Conservation (phyloP, 2,888 invertebrate genomes). For the Gibbula magus region DNA sequence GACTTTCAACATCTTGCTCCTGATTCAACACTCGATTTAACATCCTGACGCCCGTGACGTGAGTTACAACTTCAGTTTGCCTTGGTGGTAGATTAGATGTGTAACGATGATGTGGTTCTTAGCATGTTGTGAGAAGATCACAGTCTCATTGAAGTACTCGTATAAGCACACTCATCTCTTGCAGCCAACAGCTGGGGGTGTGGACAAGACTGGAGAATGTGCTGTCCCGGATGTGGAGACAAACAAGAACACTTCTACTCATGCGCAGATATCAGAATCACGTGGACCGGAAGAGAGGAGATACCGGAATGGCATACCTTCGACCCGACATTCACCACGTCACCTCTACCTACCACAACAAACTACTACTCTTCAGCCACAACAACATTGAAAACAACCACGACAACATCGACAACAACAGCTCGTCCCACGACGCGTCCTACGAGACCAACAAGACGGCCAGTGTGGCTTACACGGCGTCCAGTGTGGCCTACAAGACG, state of each 20-base stretch:
- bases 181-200: slow-evolving; percentile 15
- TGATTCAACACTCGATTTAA: too few species aligned
- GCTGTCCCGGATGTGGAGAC: slow-evolving; percentile 3
- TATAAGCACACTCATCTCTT: neutral
- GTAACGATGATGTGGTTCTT: too few species aligned
- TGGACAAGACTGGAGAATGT: neutral
- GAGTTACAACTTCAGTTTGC: too few species aligned
- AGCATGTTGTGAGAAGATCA: too few species aligned
- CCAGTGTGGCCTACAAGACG: neutral
- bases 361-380: neutral
- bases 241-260: slow-evolving; percentile 14
- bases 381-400: neutral
- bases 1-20: too few species aligned
- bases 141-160: too few species aligned
- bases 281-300: neutral
- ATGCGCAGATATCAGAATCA: slow-evolving; percentile 1
- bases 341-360: neutral
- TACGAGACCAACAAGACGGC: neutral
- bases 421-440: neutral
- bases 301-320: neutral
- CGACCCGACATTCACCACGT: neutral
- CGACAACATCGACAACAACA: neutral
- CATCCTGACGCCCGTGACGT: too few species aligned
- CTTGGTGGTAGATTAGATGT: too few species aligned
- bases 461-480: neutral